Evolutionary conservation across 2,797 vertebrate species (phyloP), one percentile per base, ranked within the genome.

Genomic region (Gouania willdenowi): DNA sequence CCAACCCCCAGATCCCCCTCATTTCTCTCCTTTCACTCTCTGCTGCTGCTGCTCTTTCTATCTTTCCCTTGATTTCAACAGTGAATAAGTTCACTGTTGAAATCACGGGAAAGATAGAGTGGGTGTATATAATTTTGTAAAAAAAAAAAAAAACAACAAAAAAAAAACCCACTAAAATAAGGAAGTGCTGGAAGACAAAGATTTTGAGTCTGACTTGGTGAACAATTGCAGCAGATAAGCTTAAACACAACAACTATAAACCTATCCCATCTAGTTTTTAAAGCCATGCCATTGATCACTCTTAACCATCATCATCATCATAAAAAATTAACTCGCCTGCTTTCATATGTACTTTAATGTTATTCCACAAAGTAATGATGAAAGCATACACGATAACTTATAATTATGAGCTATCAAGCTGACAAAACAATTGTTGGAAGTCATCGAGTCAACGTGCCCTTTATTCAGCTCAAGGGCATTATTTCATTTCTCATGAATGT

Each of bases 221-320:
- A 42, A 23, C 46, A 39, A 43, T 66, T 62, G 39, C 49, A 56
- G 54, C 45, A 58, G 66, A 63, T 71, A 49, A 64, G 64, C 72
- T 61, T 58, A 76, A 74, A 76, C 67, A 55, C 5, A 73, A 58
- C 66, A 45, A 61, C 63, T 41, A n/a, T n/a, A n/a, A n/a, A n/a
- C n/a, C n/a, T n/a, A n/a, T n/a, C n/a, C n/a, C n/a, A n/a, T n/a
- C n/a, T n/a, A n/a, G n/a, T n/a, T n/a, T n/a, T n/a, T n/a, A n/a
- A n/a, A n/a, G n/a, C n/a, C n/a, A n/a, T n/a, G n/a, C n/a, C n/a
- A n/a, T n/a, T n/a, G n/a, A n/a, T n/a, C n/a, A n/a, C n/a, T n/a
- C n/a, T n/a, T n/a, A n/a, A n/a, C n/a, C n/a, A n/a, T n/a, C n/a
- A n/a, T n/a, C n/a, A n/a, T n/a, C n/a, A n/a, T n/a, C n/a, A n/a